Conservation (phyloP, 1,140 invertebrate genomes). For the Aleiodes sp. region DNA sequence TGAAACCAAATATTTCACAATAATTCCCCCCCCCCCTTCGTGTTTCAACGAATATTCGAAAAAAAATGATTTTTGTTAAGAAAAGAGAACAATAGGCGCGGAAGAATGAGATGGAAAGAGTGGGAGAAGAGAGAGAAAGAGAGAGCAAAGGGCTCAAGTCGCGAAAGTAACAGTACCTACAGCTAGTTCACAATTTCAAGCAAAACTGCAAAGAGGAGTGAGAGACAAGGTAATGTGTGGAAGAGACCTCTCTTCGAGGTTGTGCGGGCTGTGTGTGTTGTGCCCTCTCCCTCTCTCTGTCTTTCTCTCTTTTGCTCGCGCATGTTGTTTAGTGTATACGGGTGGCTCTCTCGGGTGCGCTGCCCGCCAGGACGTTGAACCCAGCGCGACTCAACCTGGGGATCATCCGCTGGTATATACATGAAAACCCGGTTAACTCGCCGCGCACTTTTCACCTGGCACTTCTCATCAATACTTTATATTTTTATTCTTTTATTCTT, state of each 20-base stretch:
- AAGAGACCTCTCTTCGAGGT: slow-evolving; percentile 28
- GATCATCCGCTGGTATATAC: slow-evolving; percentile 62
- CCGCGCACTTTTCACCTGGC: background rate
- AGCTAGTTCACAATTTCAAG: slow-evolving; percentile 47
- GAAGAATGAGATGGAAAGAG: background rate
- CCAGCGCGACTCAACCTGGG: slow-evolving; percentile 65
- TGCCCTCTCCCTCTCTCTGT: background rate
- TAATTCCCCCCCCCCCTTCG: too few relatives aligned
- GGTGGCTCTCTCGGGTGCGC: slow-evolving; percentile 62
- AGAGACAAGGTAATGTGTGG: slow-evolving; percentile 6
- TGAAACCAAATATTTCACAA: too few relatives aligned
- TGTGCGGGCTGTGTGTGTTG: slow-evolving; percentile 43
- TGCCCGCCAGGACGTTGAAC: slow-evolving; percentile 65
- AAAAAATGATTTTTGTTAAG: too few relatives aligned
- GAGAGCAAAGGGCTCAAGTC: slow-evolving; percentile 37
- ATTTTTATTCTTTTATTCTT: too few relatives aligned
- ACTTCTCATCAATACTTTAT: background rate
- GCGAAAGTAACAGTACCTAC: slow-evolving; percentile 62
- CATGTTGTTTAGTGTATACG: too few relatives aligned
- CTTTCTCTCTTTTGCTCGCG: background rate
- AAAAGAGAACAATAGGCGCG: too few relatives aligned
- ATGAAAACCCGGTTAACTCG: slow-evolving; percentile 16
- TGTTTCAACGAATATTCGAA: too few relatives aligned
- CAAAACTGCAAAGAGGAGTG: slow-evolving; percentile 21
- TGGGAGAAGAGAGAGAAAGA: background rate